Conservation (phyloP, 2,888 invertebrate species). For the Helleia helle region DNA sequence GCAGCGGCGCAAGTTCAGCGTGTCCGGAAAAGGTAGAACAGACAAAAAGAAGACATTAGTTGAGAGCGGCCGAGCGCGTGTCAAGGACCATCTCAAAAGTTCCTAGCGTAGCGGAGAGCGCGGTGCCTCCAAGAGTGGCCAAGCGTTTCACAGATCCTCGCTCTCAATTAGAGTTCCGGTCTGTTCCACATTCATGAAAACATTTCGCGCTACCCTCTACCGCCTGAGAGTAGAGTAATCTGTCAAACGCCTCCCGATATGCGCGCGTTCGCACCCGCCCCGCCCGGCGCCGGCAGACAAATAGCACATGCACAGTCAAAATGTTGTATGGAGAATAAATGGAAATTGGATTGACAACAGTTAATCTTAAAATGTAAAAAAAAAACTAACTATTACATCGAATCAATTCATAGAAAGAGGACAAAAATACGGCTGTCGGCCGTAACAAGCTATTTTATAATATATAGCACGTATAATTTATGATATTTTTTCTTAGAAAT, state of each 20-base stretch:
- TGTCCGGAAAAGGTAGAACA: slow-evolving; percentile 81
- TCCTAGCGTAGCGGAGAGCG: slow-evolving; percentile 72
- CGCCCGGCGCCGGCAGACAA: slow-evolving; percentile 35
- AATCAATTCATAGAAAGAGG: slow-evolving; percentile 50
- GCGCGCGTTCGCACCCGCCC: slow-evolving; percentile 12
- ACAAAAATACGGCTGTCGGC: slow-evolving; percentile 41
- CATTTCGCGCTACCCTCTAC: too few species aligned
- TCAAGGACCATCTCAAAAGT: slow-evolving; percentile 96
- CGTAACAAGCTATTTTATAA: slow-evolving; percentile 47
- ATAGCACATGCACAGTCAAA: slow-evolving; percentile 53
- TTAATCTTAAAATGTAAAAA: slow-evolving; percentile 48
- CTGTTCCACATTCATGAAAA: too few species aligned
- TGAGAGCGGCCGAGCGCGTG: slow-evolving; percentile 67
- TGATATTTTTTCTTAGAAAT: slow-evolving; percentile 15
- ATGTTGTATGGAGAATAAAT: slow-evolving; percentile 6
- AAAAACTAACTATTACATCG: slow-evolving; percentile 61
- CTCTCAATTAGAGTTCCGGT: neutral
- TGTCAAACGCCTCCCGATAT: slow-evolving; percentile 6
- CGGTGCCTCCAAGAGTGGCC: slow-evolving; percentile 22
- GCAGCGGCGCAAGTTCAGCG: slow-evolving; percentile 79
- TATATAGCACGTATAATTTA: slow-evolving; percentile 8
- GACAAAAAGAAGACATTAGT: slow-evolving; percentile 80
- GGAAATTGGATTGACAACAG: slow-evolving; percentile 50
- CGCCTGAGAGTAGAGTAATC: neutral
- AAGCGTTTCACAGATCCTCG: neutral